phyloP scores from a whole-genome alignment of 1,140 invertebrate genomes.

The Drosophila simulans region DNA sequence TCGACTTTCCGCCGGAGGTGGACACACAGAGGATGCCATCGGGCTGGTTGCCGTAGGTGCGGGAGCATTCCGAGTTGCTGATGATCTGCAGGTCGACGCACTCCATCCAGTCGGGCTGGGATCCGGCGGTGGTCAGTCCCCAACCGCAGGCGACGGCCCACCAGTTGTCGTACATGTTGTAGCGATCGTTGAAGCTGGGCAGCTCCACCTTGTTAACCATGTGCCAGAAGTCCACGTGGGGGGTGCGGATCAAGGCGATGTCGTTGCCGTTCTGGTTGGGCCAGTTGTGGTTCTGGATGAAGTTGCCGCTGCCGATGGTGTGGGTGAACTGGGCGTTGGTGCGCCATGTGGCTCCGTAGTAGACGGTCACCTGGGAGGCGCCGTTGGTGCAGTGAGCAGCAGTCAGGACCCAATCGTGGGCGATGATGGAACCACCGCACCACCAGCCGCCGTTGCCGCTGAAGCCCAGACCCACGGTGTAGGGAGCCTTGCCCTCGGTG shows the following conservation, averaged over 20 bases:
- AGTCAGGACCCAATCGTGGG: slow-evolving; percentile 85
- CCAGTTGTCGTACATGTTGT: slow-evolving; percentile 43
- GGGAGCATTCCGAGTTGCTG: slow-evolving; percentile 34
- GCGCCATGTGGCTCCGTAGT: slow-evolving; percentile 64
- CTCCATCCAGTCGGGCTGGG: slow-evolving; percentile 44
- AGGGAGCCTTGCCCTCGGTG: slow-evolving; percentile 85
- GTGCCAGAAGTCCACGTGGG: slow-evolving; percentile 50
- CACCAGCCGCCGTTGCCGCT: slow-evolving; percentile 41
- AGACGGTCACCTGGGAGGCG: slow-evolving; percentile 40
- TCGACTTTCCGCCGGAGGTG: slow-evolving; percentile 60
- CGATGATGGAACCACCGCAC: slow-evolving; percentile 86
- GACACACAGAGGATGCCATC: slow-evolving; percentile 57
- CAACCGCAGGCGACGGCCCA: slow-evolving; percentile 63
- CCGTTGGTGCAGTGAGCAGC: slow-evolving; percentile 86
- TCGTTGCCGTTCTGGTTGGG: slow-evolving; percentile 22
- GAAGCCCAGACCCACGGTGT: slow-evolving; percentile 84
- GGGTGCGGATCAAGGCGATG: slow-evolving; percentile 51
- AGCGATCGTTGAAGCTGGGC: slow-evolving; percentile 51
- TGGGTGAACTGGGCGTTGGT: slow-evolving; percentile 54
- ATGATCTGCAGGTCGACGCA: slow-evolving; percentile 55
- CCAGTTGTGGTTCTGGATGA: slow-evolving; percentile 42
- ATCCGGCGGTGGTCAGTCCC: slow-evolving; percentile 50
- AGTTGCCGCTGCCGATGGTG: slow-evolving; percentile 30
- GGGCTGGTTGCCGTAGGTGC: slow-evolving; percentile 22
- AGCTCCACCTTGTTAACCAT: slow-evolving; percentile 60